phyloP scores from a whole-genome alignment of 2,113 vertebrate species.

The Melospiza melodia region DNA sequence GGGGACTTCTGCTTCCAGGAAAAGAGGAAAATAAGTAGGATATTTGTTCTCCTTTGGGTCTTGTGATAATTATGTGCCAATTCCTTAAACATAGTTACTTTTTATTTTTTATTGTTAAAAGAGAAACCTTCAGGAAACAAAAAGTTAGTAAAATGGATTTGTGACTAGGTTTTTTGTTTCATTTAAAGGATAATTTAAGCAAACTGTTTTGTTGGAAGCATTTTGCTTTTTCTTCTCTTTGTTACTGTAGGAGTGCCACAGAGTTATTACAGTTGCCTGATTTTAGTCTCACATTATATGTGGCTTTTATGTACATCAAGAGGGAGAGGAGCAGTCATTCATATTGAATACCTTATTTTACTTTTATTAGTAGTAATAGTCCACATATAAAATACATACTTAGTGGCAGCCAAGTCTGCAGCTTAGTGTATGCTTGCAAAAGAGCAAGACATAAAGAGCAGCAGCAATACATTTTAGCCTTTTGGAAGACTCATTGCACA shows the following conservation, averaged over 20 bases:
- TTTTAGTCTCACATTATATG: not conserved
- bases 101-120: not conserved
- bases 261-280: not conserved
- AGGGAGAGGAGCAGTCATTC: conserved; percentile 50
- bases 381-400: not conserved
- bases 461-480: not conserved
- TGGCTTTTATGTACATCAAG: conserved; percentile 8
- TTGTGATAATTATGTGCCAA: not conserved
- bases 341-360: conserved; percentile 50
- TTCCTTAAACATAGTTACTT: not conserved
- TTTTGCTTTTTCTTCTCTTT: not conserved
- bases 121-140: not conserved
- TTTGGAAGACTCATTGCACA: not conserved
- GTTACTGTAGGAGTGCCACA: not conserved
- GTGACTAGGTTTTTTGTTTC: not conserved
- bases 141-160: not conserved
- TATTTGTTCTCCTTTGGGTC: not conserved
- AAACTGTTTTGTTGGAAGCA: not conserved
- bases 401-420: not conserved
- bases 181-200: not conserved
- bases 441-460: not conserved
- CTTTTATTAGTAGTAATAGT: conserved; percentile 28
- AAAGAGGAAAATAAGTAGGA: not conserved
- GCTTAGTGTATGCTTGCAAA: not conserved
- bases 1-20: not conserved